Evolutionary conservation across 2,797 vertebrate species (phyloP), one percentile per base, ranked within the genome.

Genomic region (Enteromius treurensis): DNA sequence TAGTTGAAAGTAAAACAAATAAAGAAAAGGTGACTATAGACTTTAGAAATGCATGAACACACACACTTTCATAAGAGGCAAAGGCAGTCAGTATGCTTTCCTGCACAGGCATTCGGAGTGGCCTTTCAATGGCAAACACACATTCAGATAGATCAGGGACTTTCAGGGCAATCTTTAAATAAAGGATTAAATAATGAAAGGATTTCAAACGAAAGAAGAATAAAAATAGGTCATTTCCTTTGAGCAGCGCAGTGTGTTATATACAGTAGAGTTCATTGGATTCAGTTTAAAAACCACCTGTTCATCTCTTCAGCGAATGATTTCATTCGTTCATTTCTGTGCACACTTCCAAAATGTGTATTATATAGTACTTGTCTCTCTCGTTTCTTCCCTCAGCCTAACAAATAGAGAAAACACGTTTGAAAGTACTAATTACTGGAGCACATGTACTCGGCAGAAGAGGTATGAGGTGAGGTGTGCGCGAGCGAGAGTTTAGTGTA

Each of bases 251-350:
- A 58, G 45, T 67, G 67, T 62, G 75, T 70, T 82, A 78, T 69
- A 76, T 86, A 83, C 73, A 86, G 84, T 67, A 69, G 13, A 70
- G 77, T 62, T 76, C 67, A 77, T 67, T 64, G 69, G 81, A 62
- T 71, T 64, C 32, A 84, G 58, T 62, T 73, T 64, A 78, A 71
- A 76, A 78, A 70, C 49, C 58, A 19, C 37, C 15, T 67, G 26
- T 21, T 79, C 47, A 17, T 77, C 58, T 13, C 34, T 79, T 78
- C 32, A 87, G 81, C 51, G 81, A 58, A 34, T n/a, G 29, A 29
- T 65, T 42, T 73, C 79, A 80, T 47, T 75, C 19, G 60, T 74
- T 80, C 49, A 19, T 68, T 47, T 29, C 40, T 68, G 42, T 82
- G 26, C 76, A 80, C 76, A 53, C 34, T 68, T 85, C 62, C 51